Conservation (phyloP, 2,113 vertebrate genomes). For the Oriolus oriolus region DNA sequence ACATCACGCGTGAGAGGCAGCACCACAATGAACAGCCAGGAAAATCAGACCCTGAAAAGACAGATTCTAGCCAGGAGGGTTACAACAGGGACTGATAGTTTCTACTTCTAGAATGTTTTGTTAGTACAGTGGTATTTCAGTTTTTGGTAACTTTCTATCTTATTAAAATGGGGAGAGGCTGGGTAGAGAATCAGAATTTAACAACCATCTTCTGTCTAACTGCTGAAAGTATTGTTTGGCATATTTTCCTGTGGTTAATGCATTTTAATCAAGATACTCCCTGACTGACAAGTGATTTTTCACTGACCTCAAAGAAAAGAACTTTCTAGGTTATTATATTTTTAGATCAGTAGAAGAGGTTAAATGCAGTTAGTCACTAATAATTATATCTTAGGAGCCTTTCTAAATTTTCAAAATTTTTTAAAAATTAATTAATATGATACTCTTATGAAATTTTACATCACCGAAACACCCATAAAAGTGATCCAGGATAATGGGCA, state of each 20-base stretch:
- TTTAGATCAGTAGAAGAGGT: background rate
- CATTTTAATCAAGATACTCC: background rate
- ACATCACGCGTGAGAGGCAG: slow-evolving; percentile 75
- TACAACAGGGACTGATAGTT: background rate
- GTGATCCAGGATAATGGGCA: background rate
- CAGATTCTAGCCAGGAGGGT: background rate
- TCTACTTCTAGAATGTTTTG: background rate
- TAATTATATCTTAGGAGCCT: background rate
- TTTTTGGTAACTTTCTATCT: background rate
- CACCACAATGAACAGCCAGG: slow-evolving; percentile 26
- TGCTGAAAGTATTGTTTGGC: background rate
- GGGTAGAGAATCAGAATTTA: background rate
- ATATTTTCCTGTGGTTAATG: background rate
- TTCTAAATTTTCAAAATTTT: background rate
- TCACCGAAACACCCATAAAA: background rate
- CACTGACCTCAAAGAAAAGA: background rate
- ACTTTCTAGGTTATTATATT: background rate
- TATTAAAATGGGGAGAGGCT: background rate
- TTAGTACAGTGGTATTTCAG: background rate
- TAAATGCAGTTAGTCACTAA: background rate
- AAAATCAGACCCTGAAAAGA: background rate
- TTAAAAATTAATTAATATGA: background rate
- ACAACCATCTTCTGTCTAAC: background rate
- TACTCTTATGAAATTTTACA: background rate
- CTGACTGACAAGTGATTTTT: background rate